Evolutionary conservation across 1,140 invertebrate species (phyloP), one percentile per base, ranked within the genome.

Genomic region (Ditylenchus dipsaci): DNA sequence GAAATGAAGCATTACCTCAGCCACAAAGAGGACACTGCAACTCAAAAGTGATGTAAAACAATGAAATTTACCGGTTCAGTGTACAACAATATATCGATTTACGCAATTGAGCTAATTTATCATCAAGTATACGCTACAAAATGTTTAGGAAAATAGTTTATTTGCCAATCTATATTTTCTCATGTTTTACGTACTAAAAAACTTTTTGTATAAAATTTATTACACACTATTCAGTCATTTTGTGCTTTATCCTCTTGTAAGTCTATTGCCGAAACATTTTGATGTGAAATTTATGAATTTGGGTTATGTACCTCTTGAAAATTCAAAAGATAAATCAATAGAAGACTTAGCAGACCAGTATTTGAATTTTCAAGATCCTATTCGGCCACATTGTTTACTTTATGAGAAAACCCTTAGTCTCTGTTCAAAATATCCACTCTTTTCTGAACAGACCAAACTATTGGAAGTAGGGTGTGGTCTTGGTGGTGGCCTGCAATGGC

Each of bases 401-500:
- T 74, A 74, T 49, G 72, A 74, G 68, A 74, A 76, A 65, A 49
- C 72, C 15, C 33, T 74, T 19, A 70, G 66, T 43, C 19, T 62
- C n/a, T 76, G 72, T 19, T 73, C 72, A 23, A n/a, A 47, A 33
- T 74, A 73, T 57, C 63, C 63, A 13, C 13, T 67, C 26, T 73
- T 73, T 33, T 11, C 29, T 1, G 21, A 47, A 42, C 19, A 63
- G n/a, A 43, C 17, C n/a, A 53, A 26, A 59, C 43, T 75, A n/a
- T 42, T 72, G 47, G 72, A 74, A 27, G 61, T 74, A 9, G 72
- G 72, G 45, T 74, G 72, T 57, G 72, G 72, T 27, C 29, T 76
- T 26, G 73, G 73, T 17, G 73, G 73, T 19, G 66, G 73, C 11
- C 26, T 76, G 21, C n/a, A 59, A 27, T 76, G 59, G 73, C 76